Base-by-base conservation (phyloP, 2,797 vertebrate genomes). In the Denticeps clupeoides region DNA sequence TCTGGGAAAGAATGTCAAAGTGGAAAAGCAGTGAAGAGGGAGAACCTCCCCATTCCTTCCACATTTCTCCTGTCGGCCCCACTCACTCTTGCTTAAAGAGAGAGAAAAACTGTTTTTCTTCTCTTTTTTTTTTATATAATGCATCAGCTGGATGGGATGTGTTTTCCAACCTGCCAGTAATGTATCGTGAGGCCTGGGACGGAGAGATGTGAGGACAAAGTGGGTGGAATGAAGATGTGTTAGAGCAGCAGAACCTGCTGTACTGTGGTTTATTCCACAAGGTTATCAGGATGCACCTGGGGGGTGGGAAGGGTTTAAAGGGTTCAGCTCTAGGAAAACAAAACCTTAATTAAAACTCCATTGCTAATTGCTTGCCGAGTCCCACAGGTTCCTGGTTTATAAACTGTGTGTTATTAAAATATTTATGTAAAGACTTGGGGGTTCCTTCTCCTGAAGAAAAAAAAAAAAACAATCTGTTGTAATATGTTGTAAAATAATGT, bases 1-100 rank as follows among this genome's bases (percentile, higher is more conserved):
- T 74, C 69, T 63, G 58, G 59, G 58, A 68, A 63, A 58, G 50
- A 60, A 67, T 47, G 45, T 67, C 58, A 46, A 61, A 71, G 68
- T 63, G 63, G 41, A 55, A 11, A 41, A 45, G 45, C 22, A 41
- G n/a, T 27, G 9, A n/a, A 15, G 40, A 48, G 22, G 44, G 7
- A 25, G 45, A 15, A 26, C 44, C 27, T 33, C 28, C 12, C 24
- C 8, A n/a, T n/a, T n/a, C n/a, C n/a, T n/a, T n/a, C n/a, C n/a
- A n/a, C n/a, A n/a, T n/a, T n/a, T n/a, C n/a, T n/a, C n/a, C n/a
- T n/a, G n/a, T n/a, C n/a, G n/a, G n/a, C n/a, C n/a, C n/a, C n/a
- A n/a, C n/a, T n/a, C n/a, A n/a, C n/a, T n/a, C n/a, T n/a, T n/a
- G n/a, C n/a, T n/a, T n/a, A n/a, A n/a, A n/a, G n/a, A 37, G 4